Percentiles rank a stretch among this genome's conserved stretches.
Conservation (phyloP, 2,113 vertebrate species). For the Semnornis frantzii region DNA sequence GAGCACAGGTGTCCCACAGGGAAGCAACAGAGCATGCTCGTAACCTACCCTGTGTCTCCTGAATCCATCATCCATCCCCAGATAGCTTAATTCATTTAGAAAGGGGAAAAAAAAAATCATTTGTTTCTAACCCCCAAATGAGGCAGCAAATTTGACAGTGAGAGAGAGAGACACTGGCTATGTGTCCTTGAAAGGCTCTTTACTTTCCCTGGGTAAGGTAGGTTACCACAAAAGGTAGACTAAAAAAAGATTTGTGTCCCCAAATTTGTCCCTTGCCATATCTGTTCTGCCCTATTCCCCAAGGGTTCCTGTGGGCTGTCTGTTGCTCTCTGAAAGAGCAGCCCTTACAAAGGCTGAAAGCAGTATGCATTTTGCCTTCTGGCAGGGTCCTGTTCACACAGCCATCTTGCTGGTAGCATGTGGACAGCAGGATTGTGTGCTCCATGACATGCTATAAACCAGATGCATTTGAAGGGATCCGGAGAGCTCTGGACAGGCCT, state of each 20-base stretch:
- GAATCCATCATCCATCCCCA: slow-evolving; percentile 66
- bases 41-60: slow-evolving; percentile 30
- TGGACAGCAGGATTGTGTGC: neutral
- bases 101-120: neutral
- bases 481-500: neutral
- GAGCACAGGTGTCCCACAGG: slow-evolving; percentile 51
- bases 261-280: slow-evolving; percentile 14
- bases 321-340: neutral
- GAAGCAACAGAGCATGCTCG: slow-evolving; percentile 59
- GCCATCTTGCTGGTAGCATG: neutral
- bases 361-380: neutral
- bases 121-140: slow-evolving; percentile 52
- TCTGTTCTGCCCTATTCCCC: slow-evolving; percentile 16
- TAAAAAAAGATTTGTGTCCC: slow-evolving; percentile 14
- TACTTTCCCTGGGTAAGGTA: neutral
- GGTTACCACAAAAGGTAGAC: neutral
- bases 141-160: slow-evolving; percentile 58
- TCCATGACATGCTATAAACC: neutral
- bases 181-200: slow-evolving; percentile 48
- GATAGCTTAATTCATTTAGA: slow-evolving; percentile 70
- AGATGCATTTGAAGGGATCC: neutral
- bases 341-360: neutral
- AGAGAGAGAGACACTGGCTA: slow-evolving; percentile 19
- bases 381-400: neutral
- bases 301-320: neutral